phyloP scores from a whole-genome alignment of 2,113 vertebrate species.

The Cebus imitator region DNA sequence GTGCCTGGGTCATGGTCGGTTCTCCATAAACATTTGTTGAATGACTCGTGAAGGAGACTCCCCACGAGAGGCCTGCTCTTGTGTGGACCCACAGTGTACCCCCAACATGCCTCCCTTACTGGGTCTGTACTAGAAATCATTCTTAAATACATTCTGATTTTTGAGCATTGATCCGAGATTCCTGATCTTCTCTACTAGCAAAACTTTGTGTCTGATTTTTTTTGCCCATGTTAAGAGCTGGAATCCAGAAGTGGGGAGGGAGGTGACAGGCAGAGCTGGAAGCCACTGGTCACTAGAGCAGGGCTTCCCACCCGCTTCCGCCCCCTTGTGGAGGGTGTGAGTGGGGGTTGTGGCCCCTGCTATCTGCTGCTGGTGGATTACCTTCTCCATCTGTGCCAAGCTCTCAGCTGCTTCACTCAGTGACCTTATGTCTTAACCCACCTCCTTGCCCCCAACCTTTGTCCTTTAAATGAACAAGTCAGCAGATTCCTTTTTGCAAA shows the following conservation, averaged over 20 bases:
- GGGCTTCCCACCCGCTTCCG: accelerated
- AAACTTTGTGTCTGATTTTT: background rate
- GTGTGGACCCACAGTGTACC: background rate
- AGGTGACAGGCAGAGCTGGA: background rate
- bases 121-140: background rate
- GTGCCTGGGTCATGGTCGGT: background rate
- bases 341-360: background rate
- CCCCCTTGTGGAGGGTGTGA: background rate
- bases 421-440: background rate
- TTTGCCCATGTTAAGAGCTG: background rate
- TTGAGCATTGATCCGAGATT: background rate
- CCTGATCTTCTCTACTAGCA: background rate
- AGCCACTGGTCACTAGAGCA: background rate
- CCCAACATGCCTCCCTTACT: background rate
- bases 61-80: background rate
- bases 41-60: background rate
- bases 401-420: background rate
- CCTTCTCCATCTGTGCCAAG: background rate
- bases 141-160: background rate
- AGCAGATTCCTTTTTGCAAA: background rate
- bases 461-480: background rate
- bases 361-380: background rate
- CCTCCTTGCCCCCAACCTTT: background rate
- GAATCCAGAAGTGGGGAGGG: background rate
- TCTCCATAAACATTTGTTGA: background rate